A percentile compares a stretch with the other conserved stretches of the same genome.
Evolutionary conservation across 2,888 invertebrate genomes (phyloP).

Genomic region (Drosophila anomalata): DNA sequence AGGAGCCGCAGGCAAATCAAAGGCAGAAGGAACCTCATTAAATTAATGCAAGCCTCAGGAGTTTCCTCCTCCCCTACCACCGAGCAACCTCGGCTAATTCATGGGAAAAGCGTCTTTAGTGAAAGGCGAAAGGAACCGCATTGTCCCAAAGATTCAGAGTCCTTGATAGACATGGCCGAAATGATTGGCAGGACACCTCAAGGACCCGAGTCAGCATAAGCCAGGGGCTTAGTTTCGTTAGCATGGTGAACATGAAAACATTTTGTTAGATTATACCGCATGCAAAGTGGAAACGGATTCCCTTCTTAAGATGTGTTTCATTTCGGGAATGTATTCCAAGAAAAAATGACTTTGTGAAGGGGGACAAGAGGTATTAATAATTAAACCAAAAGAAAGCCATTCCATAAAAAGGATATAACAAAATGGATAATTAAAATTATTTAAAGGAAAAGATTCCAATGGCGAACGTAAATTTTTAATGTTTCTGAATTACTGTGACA

Average conservation of each 20-base stretch:
- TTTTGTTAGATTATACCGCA: constrained; percentile 24
- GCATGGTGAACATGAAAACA: constrained; percentile 1
- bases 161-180: constrained; percentile 52
- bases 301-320: constrained; percentile 1
- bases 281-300: constrained; percentile 23
- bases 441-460: too few relatives aligned
- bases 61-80: constrained; percentile 31
- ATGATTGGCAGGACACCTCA: constrained; percentile 29
- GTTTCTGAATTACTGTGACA: too few relatives aligned
- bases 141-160: constrained; percentile 57
- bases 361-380: not conserved
- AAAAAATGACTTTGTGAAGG: not conserved
- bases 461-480: too few relatives aligned
- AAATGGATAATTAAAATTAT: too few relatives aligned
- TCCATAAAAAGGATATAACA: too few relatives aligned
- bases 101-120: constrained; percentile 51
- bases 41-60: constrained; percentile 77
- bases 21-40: constrained; percentile 68
- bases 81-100: constrained; percentile 52
- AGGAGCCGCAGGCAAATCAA: constrained; percentile 56
- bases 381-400: not conserved
- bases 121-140: constrained; percentile 32
- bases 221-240: constrained; percentile 18
- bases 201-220: constrained; percentile 22
- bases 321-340: not conserved